phyloP scores from a whole-genome alignment of 1,140 invertebrate species.

The Lepeophtheirus salmonis region DNA sequence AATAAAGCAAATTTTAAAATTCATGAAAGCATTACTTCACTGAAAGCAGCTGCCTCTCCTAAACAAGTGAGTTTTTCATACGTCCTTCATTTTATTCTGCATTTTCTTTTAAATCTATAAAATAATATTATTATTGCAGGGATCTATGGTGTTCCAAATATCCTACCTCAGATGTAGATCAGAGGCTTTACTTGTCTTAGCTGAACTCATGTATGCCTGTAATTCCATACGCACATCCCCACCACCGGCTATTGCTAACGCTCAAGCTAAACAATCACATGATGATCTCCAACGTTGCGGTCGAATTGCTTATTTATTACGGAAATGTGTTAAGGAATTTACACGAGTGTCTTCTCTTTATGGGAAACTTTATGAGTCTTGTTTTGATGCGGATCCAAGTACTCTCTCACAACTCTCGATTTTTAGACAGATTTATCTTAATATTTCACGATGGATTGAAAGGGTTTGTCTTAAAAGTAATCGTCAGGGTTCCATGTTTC shows the following conservation, averaged over 20 bases:
- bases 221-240: constrained; percentile 68
- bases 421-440: constrained; percentile 52
- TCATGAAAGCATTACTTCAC: background rate
- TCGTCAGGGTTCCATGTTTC: constrained; percentile 12
- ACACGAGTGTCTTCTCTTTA: constrained; percentile 52
- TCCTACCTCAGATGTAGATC: constrained; percentile 47
- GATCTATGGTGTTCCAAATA: constrained; percentile 14
- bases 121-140: background rate
- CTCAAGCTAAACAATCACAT: constrained; percentile 50
- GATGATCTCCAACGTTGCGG: constrained; percentile 65
- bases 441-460: constrained; percentile 54
- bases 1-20: constrained; percentile 13
- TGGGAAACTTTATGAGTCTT: constrained; percentile 50
- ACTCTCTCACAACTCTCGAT: constrained; percentile 57
- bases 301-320: constrained; percentile 53
- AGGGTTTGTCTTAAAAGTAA: constrained; percentile 29
- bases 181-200: constrained; percentile 53
- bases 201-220: constrained; percentile 52
- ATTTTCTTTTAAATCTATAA: background rate
- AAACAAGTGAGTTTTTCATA: constrained; percentile 23
- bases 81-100: background rate
- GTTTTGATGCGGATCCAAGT: constrained; percentile 74
- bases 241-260: constrained; percentile 69
- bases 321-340: constrained; percentile 54
- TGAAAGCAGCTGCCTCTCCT: constrained; percentile 44